phyloP scores from a whole-genome alignment of 2,888 invertebrate species.

The Orthonychiurus folsomi region DNA sequence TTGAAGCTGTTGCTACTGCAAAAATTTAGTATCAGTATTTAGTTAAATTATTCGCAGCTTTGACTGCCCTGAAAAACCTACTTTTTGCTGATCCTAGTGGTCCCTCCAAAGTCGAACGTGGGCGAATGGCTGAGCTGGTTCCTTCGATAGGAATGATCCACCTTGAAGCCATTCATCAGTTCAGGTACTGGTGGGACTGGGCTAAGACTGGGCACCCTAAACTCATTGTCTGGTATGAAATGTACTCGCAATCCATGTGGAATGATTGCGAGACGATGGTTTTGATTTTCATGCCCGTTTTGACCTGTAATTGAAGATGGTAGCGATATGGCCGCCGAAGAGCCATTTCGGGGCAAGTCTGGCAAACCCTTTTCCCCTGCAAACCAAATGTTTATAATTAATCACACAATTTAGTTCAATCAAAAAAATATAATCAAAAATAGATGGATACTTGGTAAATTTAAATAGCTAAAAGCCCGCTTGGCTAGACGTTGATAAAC shows the following conservation, averaged over 20 bases:
- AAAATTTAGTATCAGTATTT: constrained; percentile 1
- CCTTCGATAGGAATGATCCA: constrained; percentile 40
- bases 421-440: too few species aligned
- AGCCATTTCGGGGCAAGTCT: constrained; percentile 36
- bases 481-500: too few species aligned
- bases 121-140: constrained; percentile 38
- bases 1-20: constrained; percentile 30
- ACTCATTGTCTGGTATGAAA: constrained; percentile 31
- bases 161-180: constrained; percentile 40
- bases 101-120: constrained; percentile 41
- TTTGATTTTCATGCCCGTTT: constrained; percentile 38
- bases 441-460: too few species aligned
- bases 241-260: constrained; percentile 37
- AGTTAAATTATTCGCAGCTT: background rate
- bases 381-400: constrained; percentile 14
- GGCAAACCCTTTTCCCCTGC: constrained; percentile 40
- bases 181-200: constrained; percentile 36
- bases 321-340: constrained; percentile 31
- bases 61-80: constrained; percentile 17
- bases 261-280: constrained; percentile 35
- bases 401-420: too few species aligned
- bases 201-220: constrained; percentile 17
- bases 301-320: constrained; percentile 33
- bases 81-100: constrained; percentile 37
- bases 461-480: too few species aligned